Evolutionary conservation across 2,888 invertebrate genomes (phyloP).

Genomic region (Pachydiplax longipennis): DNA sequence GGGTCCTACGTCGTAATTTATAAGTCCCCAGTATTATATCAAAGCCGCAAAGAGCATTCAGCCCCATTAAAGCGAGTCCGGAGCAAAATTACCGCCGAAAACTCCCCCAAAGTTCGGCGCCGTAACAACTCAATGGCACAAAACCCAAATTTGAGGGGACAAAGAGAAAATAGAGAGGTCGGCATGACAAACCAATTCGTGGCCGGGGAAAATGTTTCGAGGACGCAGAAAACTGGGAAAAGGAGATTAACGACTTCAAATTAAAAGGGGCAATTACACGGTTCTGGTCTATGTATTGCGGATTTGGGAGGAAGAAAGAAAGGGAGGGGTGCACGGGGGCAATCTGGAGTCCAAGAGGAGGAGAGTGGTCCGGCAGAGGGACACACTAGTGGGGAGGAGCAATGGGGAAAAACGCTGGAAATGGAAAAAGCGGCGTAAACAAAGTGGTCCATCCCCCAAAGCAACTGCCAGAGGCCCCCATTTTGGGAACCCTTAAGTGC

Average conservation of each 20-base stretch:
- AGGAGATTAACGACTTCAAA: conserved; percentile 24
- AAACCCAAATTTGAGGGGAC: background rate
- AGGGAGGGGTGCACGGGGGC: background rate
- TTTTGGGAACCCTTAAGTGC: no score
- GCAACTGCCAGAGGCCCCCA: no score
- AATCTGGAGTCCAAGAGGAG: background rate
- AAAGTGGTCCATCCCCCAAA: no score
- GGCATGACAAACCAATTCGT: no score
- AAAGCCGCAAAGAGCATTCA: no score
- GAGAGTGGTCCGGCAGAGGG: background rate
- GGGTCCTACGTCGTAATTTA: no score
- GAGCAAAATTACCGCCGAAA: no score
- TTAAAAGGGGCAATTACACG: conserved; percentile 27
- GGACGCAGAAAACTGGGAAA: background rate
- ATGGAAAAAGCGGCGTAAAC: no score
- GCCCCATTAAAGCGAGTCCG: no score
- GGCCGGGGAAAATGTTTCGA: background rate
- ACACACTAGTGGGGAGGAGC: background rate
- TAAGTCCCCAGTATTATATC: no score
- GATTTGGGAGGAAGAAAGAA: background rate
- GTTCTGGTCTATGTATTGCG: background rate
- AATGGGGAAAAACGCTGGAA: background rate
- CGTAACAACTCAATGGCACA: background rate
- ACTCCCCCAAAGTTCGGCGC: background rate
- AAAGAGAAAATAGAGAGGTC: background rate